These are phyloP conservation scores for Varroa destructor DNA, from an alignment of 1,140 invertebrate species.

Conservation along the genomic window DNA sequence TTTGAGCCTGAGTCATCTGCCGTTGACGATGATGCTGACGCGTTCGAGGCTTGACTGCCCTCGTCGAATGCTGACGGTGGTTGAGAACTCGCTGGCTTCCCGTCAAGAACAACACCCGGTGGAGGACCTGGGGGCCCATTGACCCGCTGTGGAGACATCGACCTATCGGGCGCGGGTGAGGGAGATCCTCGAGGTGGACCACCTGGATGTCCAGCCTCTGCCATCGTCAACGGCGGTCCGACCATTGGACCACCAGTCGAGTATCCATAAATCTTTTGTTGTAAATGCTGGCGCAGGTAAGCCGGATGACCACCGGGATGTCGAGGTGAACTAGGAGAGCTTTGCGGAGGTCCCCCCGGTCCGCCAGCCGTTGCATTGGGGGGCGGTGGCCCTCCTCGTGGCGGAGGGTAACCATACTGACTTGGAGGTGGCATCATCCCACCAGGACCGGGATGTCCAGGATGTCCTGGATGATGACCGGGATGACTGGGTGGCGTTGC, in stretches of 20 bases:
- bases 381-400: slow-evolving; percentile 40
- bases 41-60: slow-evolving; percentile 36
- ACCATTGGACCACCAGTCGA: slow-evolving; percentile 35
- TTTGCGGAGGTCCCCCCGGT: slow-evolving; percentile 41
- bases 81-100: slow-evolving; percentile 28
- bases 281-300: slow-evolving; percentile 54
- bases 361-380: slow-evolving; percentile 39
- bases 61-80: slow-evolving; percentile 36
- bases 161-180: background rate
- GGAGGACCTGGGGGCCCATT: slow-evolving; percentile 30
- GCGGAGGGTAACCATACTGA: slow-evolving; percentile 33
- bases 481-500: slow-evolving; percentile 3
- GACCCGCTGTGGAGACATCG: slow-evolving; percentile 27
- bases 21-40: slow-evolving; percentile 35
- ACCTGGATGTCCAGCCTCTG: slow-evolving; percentile 32
- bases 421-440: slow-evolving; percentile 37
- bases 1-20: slow-evolving; percentile 39
- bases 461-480: background rate
- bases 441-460: slow-evolving; percentile 21
- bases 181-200: slow-evolving; percentile 32
- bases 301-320: slow-evolving; percentile 38
- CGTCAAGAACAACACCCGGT: slow-evolving; percentile 24
- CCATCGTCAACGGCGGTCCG: slow-evolving; percentile 32
- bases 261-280: slow-evolving; percentile 35
- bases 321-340: slow-evolving; percentile 34